Conservation (phyloP, 2,888 invertebrate species). For the Drosophila planitibia region DNA sequence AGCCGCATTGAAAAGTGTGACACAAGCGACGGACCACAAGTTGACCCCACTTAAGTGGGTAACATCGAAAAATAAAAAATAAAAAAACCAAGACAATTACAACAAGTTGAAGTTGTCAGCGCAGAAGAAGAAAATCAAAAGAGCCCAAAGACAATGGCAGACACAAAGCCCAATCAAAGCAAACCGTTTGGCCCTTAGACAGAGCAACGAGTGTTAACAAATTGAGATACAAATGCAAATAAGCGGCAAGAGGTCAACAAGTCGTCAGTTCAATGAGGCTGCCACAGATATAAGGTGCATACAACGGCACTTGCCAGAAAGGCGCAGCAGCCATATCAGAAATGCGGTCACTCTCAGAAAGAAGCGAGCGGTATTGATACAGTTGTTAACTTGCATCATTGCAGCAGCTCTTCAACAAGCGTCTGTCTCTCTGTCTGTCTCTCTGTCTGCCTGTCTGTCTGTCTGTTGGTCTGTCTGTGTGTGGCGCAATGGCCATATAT, state of each 20-base stretch:
- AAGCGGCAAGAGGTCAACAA: constrained; percentile 61
- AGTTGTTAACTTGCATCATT: constrained; percentile 53
- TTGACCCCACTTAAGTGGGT: constrained; percentile 69
- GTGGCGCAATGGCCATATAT: constrained; percentile 68
- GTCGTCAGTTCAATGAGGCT: constrained; percentile 18
- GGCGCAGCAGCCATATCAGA: constrained; percentile 42
- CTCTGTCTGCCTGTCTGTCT: not conserved
- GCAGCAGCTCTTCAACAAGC: constrained; percentile 38
- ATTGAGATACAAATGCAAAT: constrained; percentile 51
- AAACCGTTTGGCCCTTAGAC: constrained; percentile 53
- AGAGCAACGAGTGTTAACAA: constrained; percentile 42
- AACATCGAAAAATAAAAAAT: not conserved
- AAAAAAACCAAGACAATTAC: constrained; percentile 48
- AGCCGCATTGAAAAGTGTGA: constrained; percentile 50
- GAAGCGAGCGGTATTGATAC: constrained; percentile 33
- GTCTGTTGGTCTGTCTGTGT: constrained; percentile 28
- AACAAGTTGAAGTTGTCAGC: constrained; percentile 35
- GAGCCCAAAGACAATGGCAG: constrained; percentile 1
- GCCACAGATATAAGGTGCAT: constrained; percentile 12
- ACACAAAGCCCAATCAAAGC: constrained; percentile 56
- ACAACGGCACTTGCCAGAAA: constrained; percentile 35
- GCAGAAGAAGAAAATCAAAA: constrained; percentile 9
- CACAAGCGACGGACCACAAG: constrained; percentile 71
- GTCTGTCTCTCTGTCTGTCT: not conserved
- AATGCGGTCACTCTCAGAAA: constrained; percentile 46